Conservation (phyloP, 2,113 vertebrate genomes). For the Odontesthes bonariensis region DNA sequence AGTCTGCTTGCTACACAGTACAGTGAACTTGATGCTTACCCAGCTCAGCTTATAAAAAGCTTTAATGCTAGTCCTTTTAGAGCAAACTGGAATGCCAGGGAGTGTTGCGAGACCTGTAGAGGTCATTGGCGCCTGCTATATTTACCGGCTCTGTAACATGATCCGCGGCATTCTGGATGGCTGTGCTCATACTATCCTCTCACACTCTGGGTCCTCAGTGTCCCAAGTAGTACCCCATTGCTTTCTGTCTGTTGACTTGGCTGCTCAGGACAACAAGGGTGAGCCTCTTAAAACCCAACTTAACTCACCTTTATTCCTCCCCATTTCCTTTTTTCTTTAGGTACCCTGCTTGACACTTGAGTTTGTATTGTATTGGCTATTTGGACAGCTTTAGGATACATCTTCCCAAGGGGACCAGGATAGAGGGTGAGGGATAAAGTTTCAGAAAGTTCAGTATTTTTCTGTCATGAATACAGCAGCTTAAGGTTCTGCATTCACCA, state of each 20-base stretch:
- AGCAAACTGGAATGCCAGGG: slow-evolving; percentile 75
- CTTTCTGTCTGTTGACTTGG: slow-evolving; percentile 53
- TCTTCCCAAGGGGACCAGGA: not conserved
- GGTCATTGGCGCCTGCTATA: slow-evolving; percentile 85
- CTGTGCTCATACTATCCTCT: slow-evolving; percentile 78
- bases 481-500: not conserved
- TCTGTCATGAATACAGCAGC: slow-evolving; percentile 4
- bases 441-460: slow-evolving; percentile 43
- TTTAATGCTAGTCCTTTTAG: slow-evolving; percentile 74
- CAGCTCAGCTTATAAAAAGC: slow-evolving; percentile 56
- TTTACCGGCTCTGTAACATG: slow-evolving; percentile 85
- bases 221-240: slow-evolving; percentile 53
- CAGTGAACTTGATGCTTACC: not conserved
- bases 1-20: slow-evolving; percentile 11
- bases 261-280: slow-evolving; percentile 71
- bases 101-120: slow-evolving; percentile 80
- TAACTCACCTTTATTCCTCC: slow-evolving; percentile 35
- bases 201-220: slow-evolving; percentile 70
- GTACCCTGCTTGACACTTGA: slow-evolving; percentile 31
- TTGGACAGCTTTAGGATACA: slow-evolving; percentile 13
- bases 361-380: not conserved
- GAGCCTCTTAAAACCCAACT: slow-evolving; percentile 61
- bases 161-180: slow-evolving; percentile 82
- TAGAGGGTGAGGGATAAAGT: not conserved
- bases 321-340: slow-evolving; percentile 33